phyloP scores from a whole-genome alignment of 2,888 invertebrate species.

The Callinectes sapidus region DNA sequence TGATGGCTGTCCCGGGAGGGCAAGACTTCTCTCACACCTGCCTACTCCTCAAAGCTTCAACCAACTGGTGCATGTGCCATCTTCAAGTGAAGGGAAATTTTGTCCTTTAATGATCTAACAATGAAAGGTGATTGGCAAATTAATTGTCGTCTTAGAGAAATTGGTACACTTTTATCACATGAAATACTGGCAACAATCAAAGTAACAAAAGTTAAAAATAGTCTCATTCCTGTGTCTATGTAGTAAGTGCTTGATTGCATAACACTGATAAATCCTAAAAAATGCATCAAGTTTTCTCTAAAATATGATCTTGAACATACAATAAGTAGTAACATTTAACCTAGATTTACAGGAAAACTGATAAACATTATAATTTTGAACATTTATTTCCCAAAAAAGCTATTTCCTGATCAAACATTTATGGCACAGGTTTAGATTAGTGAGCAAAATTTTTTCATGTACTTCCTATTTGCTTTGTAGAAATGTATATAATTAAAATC shows the following conservation, averaged over 20 bases:
- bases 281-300: background rate
- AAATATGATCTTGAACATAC: background rate
- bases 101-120: background rate
- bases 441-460: background rate
- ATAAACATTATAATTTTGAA: constrained; percentile 39
- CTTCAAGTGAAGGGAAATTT: background rate
- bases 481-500: background rate
- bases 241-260: background rate
- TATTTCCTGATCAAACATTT: background rate
- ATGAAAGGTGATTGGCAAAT: background rate
- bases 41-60: background rate
- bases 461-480: background rate
- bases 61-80: background rate
- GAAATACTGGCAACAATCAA: background rate
- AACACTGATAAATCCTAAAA: background rate
- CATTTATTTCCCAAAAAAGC: constrained; percentile 47
- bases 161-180: background rate
- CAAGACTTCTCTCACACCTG: background rate
- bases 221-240: background rate
- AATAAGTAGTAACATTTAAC: background rate
- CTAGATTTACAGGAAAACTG: constrained; percentile 34
- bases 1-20: constrained; percentile 42
- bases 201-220: background rate
- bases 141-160: background rate
- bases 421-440: constrained; percentile 42